Evolutionary conservation across 64 coral and sea anemone genomes (phyloP), one percentile per base, ranked within the genome.

Genomic region (Montipora sp.): DNA sequence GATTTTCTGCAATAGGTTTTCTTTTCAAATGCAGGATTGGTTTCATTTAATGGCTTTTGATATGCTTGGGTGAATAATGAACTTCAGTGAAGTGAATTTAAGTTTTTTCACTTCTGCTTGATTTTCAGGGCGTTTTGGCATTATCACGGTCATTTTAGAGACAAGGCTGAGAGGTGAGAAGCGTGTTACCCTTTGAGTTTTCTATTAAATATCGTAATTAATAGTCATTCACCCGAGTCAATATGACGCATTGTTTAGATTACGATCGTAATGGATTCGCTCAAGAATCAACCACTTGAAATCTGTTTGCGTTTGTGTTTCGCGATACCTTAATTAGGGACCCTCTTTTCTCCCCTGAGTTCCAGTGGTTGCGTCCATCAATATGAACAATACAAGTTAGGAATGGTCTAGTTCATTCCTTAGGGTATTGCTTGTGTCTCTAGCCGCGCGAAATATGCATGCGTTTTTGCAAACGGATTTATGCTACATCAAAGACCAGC

Each of bases 141-240:
- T 48, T 99, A 91, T 75, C 92, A 95, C 44, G 88, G 94, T 47
- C 98, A 94, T 58, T 99, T 96, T 63, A 73, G 83, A 24, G 98
- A 99, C 45, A 99, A 96, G 69, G 98, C 98, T 59, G 98, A 99
- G 81, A 99, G 59, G 98, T 60, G 47, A 46, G 57, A 8, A 47
- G 59, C 43, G 49, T 21, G 1, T 87, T 50, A 70, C 76, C 57
- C 58, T 48, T 78, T 61, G 5, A 60, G 69, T 44, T 90, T 65
- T 3, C 82, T 63, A 21, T 44, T 2, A 85, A 8, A 22, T 48
- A 72, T 72, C 18, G 19, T 3, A 21, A 85, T 85, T 13, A 85
- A 85, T 85, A 73, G 36, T 36, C 36, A 36, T 85, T 85, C 82
- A 72, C 9, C 3, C 2, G 15, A 2, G 63, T 50, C 50, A 72